A percentile compares a stretch with the other conserved stretches of the same genome.
Conservation (phyloP, 2,797 vertebrate species). For the Acrocephalus scirpaceus region DNA sequence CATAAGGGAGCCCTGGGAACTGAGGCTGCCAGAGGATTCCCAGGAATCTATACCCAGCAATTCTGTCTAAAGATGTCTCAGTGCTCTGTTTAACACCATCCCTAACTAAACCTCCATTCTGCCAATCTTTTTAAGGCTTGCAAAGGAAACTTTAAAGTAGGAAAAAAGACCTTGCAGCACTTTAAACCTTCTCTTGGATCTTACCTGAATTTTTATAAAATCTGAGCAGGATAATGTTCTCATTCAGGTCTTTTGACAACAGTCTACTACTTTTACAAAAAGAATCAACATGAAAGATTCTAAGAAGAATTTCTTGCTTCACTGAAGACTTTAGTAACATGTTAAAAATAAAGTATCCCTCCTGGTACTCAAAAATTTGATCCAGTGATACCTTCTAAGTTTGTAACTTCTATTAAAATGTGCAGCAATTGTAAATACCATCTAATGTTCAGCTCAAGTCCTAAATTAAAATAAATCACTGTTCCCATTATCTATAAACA, state of each 20-base stretch:
- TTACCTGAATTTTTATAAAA: background rate
- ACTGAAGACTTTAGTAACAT: background rate
- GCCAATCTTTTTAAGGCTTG: background rate
- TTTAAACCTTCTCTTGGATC: background rate
- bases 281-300: background rate
- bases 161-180: background rate
- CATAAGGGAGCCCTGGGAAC: background rate
- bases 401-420: background rate
- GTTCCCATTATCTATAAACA: conserved; percentile 13
- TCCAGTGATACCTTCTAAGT: background rate
- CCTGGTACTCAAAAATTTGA: background rate
- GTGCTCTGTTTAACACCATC: background rate
- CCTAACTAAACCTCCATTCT: background rate
- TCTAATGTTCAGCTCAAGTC: background rate
- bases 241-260: background rate
- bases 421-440: background rate
- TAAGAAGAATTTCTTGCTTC: background rate
- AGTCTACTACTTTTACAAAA: background rate
- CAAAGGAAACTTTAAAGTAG: background rate
- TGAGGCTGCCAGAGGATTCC: background rate
- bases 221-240: background rate
- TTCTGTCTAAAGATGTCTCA: background rate
- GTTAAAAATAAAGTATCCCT: background rate
- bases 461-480: background rate
- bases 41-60: background rate